These are phyloP conservation scores for Eristalis tenax DNA, from an alignment of 2,888 invertebrate genomes.

Conservation along the genomic window DNA sequence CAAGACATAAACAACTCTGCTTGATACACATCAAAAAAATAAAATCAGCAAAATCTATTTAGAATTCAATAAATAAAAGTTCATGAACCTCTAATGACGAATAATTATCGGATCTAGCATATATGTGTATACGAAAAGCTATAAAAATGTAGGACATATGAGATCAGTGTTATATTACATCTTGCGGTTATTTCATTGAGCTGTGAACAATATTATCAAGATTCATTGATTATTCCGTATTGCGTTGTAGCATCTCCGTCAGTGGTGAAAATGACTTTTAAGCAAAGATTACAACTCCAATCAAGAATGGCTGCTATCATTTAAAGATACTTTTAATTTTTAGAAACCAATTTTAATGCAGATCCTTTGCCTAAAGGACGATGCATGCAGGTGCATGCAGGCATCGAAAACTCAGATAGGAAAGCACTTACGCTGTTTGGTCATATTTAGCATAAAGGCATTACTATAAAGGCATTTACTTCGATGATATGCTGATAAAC, in stretches of 20 bases:
- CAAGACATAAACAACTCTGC: background rate
- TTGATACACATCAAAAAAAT: background rate
- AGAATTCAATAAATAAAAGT: conserved; percentile 2
- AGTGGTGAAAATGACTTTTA: background rate
- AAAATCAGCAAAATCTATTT: background rate
- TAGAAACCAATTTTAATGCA: too few species aligned
- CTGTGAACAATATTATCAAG: background rate
- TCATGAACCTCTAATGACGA: background rate
- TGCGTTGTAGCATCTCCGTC: background rate
- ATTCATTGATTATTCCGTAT: background rate
- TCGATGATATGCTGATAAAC: too few species aligned
- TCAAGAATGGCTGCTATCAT: too few species aligned
- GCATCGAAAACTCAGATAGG: too few species aligned
- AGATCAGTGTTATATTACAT: background rate
- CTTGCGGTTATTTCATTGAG: background rate
- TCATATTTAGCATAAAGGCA: too few species aligned
- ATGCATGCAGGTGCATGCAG: too few species aligned
- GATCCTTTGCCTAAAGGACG: too few species aligned
- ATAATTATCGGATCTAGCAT: background rate
- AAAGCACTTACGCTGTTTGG: too few species aligned
- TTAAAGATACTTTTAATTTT: too few species aligned
- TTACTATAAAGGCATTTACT: too few species aligned
- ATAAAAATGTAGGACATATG: conserved; percentile 9
- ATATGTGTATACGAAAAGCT: background rate
- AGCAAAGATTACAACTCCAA: background rate